A percentile compares a stretch with the other conserved stretches of the same genome.
phyloP scores from a whole-genome alignment of 2,113 vertebrate genomes.

The Chlamydotis undulata region DNA sequence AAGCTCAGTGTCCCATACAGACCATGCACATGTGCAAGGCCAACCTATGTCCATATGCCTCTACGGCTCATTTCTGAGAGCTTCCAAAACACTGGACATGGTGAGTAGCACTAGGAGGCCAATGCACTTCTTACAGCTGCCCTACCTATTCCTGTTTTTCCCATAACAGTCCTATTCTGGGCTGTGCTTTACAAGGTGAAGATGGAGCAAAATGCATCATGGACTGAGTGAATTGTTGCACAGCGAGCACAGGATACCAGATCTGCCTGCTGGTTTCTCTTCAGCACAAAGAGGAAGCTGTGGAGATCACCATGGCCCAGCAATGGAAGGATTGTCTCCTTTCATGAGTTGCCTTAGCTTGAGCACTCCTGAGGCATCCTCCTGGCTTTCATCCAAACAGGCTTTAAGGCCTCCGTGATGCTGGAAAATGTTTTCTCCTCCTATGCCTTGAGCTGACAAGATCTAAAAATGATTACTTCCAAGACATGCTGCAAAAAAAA shows the following conservation, averaged over 20 bases:
- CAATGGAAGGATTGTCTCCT: not conserved
- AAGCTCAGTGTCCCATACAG: not conserved
- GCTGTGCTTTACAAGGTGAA: not conserved
- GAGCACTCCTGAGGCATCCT: not conserved
- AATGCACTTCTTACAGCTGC: not conserved
- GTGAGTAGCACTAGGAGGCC: not conserved
- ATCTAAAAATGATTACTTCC: not conserved
- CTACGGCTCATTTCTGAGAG: not conserved
- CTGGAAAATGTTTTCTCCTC: not conserved
- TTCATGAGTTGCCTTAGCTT: not conserved
- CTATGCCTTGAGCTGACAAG: not conserved
- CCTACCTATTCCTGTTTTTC: not conserved
- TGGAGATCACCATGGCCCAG: not conserved
- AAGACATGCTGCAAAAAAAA: not conserved
- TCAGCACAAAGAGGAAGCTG: not conserved
- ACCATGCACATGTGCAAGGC: not conserved
- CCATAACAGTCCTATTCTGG: not conserved
- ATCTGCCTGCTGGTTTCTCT: not conserved
- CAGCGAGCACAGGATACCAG: not conserved
- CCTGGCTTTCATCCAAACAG: not conserved
- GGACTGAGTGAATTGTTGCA: not conserved
- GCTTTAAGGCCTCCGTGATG: not conserved
- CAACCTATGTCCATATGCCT: not conserved
- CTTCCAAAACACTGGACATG: not conserved
- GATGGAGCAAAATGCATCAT: not conserved